A percentile compares a stretch with the other conserved stretches of the same genome.
Conservation (phyloP, 2,797 vertebrate species). For the Eulemur albifrons region DNA sequence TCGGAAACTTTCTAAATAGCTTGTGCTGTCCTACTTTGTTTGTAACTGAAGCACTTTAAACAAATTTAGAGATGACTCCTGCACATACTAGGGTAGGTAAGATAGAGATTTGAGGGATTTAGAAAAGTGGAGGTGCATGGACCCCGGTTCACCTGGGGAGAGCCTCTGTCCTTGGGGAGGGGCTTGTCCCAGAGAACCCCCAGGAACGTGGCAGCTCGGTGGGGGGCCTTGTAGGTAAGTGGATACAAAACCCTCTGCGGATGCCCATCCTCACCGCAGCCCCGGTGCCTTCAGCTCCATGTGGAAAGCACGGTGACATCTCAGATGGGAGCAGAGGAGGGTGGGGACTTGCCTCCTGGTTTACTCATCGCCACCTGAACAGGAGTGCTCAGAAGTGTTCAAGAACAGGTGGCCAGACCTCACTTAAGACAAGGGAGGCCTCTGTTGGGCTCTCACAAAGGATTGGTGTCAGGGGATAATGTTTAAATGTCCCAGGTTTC, state of each 20-base stretch:
- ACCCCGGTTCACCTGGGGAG: background rate
- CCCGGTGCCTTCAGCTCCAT: background rate
- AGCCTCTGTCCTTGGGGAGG: background rate
- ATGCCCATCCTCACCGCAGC: too few relatives aligned
- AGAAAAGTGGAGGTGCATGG: background rate
- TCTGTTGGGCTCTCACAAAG: background rate
- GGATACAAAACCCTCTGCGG: background rate
- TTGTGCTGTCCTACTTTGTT: background rate
- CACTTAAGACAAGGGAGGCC: background rate
- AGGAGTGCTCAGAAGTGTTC: background rate
- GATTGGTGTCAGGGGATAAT: background rate
- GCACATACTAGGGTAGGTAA: background rate
- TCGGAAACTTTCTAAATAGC: background rate
- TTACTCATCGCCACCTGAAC: background rate
- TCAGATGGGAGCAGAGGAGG: too few relatives aligned
- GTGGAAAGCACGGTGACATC: background rate
- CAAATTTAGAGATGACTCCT: background rate
- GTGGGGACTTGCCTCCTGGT: rapidly evolving
- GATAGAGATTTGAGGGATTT: background rate
- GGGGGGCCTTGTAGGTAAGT: background rate
- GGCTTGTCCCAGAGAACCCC: background rate
- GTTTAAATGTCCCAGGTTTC: background rate
- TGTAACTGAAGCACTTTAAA: background rate
- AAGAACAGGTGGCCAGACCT: background rate
- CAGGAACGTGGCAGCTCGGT: background rate